These are phyloP conservation scores for Drosophila chauvacae DNA, from an alignment of 1,140 invertebrate species.

Conservation along the genomic window DNA sequence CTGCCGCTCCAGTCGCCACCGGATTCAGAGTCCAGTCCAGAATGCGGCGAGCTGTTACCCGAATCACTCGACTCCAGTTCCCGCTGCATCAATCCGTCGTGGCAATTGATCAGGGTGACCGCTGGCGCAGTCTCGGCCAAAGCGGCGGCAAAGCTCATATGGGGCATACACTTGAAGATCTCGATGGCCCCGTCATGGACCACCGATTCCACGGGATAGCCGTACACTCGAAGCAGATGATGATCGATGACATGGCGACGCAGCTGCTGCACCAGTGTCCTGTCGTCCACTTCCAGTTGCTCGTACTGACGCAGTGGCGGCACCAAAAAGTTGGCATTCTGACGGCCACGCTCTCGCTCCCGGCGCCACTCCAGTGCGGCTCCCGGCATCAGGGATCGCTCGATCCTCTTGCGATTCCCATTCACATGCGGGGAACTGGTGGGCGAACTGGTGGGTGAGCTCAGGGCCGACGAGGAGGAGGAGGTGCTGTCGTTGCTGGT, in stretches of 20 bases:
- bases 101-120: slow-evolving; percentile 57
- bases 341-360: slow-evolving; percentile 6
- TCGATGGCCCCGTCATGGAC: slow-evolving; percentile 87
- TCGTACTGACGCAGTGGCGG: slow-evolving; percentile 78
- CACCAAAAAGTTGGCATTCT: slow-evolving; percentile 52
- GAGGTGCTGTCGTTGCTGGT: slow-evolving; percentile 33
- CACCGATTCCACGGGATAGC: slow-evolving; percentile 89
- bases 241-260: slow-evolving; percentile 87
- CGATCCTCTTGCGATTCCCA: slow-evolving; percentile 29
- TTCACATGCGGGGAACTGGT: slow-evolving; percentile 34
- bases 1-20: slow-evolving; percentile 83
- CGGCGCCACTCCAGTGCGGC: slow-evolving; percentile 31
- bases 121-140: slow-evolving; percentile 56
- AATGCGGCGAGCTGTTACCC: slow-evolving; percentile 85
- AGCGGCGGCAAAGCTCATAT: slow-evolving; percentile 83
- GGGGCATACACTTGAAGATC: slow-evolving; percentile 86
- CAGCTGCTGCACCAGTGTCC: slow-evolving; percentile 84
- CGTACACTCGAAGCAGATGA: slow-evolving; percentile 88
- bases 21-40: slow-evolving; percentile 80
- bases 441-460: slow-evolving; percentile 60
- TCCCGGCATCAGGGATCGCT: slow-evolving; percentile 26
- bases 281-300: slow-evolving; percentile 84
- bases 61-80: slow-evolving; percentile 63
- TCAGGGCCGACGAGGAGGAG: slow-evolving; percentile 61
- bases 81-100: slow-evolving; percentile 49